Conservation (phyloP, 92 coral and sea anemone species). For the Umimayanthus kanabou region DNA sequence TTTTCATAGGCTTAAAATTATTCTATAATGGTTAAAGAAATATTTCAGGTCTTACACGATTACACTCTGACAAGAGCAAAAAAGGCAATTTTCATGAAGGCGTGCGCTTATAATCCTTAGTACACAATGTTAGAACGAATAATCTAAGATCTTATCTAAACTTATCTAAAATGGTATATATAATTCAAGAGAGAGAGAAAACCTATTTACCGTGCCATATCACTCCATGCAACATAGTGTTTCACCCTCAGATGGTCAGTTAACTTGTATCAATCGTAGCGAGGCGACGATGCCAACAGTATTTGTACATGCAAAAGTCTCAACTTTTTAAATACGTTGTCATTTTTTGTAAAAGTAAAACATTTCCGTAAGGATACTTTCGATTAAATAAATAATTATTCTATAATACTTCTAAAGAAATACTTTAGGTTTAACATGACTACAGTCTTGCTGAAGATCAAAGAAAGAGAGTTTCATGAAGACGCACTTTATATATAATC, state of each 20-base stretch:
- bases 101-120: not conserved
- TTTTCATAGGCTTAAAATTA: not conserved
- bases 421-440: too few relatives aligned
- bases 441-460: not conserved
- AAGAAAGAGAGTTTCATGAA: too few relatives aligned
- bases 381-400: not conserved
- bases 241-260: not conserved
- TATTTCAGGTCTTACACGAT: too few relatives aligned
- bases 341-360: not conserved
- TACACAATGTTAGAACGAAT: not conserved
- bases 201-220: too few relatives aligned
- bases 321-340: not conserved
- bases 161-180: too few relatives aligned
- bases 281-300: not conserved
- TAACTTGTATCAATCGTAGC: not conserved
- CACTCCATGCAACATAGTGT: too few relatives aligned
- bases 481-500: not conserved
- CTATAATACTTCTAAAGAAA: too few relatives aligned
- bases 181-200: too few relatives aligned
- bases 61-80: not conserved
- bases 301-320: not conserved
- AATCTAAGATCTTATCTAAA: too few relatives aligned
- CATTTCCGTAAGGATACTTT: not conserved
- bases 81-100: too few relatives aligned
- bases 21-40: too few relatives aligned